Evolutionary conservation across 2,888 invertebrate genomes (phyloP), one percentile per base, ranked within the genome.

Genomic region (Ctenicera cuprea): DNA sequence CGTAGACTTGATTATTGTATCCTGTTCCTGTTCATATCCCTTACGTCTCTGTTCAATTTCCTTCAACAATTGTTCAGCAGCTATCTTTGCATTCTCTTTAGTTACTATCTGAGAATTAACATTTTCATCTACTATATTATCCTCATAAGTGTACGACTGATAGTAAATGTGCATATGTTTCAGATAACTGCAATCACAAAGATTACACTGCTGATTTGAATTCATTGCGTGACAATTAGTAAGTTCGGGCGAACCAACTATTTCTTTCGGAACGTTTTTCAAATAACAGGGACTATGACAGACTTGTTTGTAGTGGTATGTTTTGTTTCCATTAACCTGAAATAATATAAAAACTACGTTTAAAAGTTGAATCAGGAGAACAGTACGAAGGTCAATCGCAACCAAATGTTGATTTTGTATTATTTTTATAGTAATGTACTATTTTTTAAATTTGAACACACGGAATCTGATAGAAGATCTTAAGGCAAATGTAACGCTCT

Each of bases 161-260:
- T 86, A 86, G 63, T 86, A 86, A 48, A 86, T 80, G 67, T 86
- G 86, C 84, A 85, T 83, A 64, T 86, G 86, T 0, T 80, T 75
- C 18, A 77, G 80, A 76, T 82, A 86, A 73, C 82, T 81, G 65
- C 85, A 85, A 0, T 64, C 45, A 68, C 86, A 86, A 50, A 76
- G 70, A 11, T 18, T 75, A 18, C 26, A 26, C 11, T 62, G 61
- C 62, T 76, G 76, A 12, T 75, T 69, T 1, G 69, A 71, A 33
- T 70, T 38, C 81, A 85, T 85, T 2, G 85, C 82, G n/a, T 80
- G 76, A 77, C 85, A 86, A 61, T 80, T 8, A 4, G 80, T 75
- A 68, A 86, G 77, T 71, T 80, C 82, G 1, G 85, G 81, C 54
- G 79, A 79, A 37, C 85, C 85, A 45, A 86, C 79, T 12, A 84